Percentiles rank a stretch among this genome's conserved stretches.
Conservation (phyloP, 2,797 vertebrate species). For the Tenualosa thibaudeaui region DNA sequence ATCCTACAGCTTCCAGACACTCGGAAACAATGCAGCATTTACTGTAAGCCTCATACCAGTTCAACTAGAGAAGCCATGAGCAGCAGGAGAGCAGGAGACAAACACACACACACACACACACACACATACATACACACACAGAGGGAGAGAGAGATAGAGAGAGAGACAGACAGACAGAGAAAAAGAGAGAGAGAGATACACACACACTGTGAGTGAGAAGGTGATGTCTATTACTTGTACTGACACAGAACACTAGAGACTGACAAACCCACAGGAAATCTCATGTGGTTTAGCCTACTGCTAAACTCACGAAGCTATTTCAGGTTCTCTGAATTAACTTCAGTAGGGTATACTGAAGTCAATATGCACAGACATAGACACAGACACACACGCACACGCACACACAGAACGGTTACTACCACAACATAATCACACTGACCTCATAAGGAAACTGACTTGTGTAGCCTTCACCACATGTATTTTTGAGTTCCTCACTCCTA, state of each 20-base stretch:
- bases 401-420: background rate
- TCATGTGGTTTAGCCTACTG: background rate
- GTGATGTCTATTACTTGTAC: background rate
- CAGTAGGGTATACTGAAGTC: no score
- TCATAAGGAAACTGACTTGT: background rate
- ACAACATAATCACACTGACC: background rate
- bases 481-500: background rate
- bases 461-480: background rate
- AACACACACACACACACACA: conserved; percentile 1
- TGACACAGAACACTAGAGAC: background rate
- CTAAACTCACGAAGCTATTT: background rate
- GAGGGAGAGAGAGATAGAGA: background rate
- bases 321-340: background rate
- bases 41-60: background rate
- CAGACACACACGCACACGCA: background rate
- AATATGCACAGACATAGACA: no score
- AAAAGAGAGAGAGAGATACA: background rate
- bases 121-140: background rate
- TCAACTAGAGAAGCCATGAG: background rate
- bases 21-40: background rate
- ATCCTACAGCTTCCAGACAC: background rate
- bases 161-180: background rate
- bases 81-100: background rate
- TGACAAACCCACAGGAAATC: background rate
- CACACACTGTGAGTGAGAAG: background rate